Conservation (phyloP, 2,113 vertebrate genomes). For the Pleuronectes platessa region DNA sequence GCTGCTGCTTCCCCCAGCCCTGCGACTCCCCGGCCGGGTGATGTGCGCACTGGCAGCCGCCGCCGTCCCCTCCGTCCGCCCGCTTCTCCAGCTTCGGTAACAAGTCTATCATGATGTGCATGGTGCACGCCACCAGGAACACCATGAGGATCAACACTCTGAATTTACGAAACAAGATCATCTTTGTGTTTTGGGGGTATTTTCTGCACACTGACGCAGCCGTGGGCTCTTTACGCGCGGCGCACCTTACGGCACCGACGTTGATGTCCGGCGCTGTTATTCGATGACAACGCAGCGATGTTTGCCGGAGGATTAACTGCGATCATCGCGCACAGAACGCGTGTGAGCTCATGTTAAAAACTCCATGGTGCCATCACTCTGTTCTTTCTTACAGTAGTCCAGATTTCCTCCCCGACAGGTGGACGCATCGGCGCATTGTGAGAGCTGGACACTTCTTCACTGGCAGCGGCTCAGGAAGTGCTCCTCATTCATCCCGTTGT, state of each 20-base stretch:
- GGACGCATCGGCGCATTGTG: constrained; percentile 43
- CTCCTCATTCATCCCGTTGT: constrained; percentile 47
- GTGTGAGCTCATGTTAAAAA: constrained; percentile 27
- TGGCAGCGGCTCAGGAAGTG: constrained; percentile 42
- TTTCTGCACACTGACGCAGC: not conserved
- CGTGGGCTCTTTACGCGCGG: constrained; percentile 27
- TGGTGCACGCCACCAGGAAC: constrained; percentile 91
- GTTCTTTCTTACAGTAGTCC: constrained; percentile 30
- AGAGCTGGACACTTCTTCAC: constrained; percentile 34
- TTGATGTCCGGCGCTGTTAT: constrained; percentile 50
- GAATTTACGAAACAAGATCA: constrained; percentile 93
- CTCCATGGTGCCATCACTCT: constrained; percentile 47
- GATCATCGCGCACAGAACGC: constrained; percentile 59
- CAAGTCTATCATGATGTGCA: constrained; percentile 95
- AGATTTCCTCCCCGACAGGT: constrained; percentile 50
- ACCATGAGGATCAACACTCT: constrained; percentile 90
- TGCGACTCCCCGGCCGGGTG: constrained; percentile 75
- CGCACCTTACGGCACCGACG: constrained; percentile 53
- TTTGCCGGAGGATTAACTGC: constrained; percentile 36
- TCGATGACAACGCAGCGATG: constrained; percentile 52
- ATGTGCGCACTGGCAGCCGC: constrained; percentile 87
- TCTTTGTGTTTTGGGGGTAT: constrained; percentile 71
- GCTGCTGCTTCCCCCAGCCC: constrained; percentile 77
- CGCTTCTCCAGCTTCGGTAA: constrained; percentile 90
- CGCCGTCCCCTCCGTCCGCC: constrained; percentile 74